Base-by-base conservation (phyloP, 2,797 vertebrate species). In the Thalassophryne amazonica region DNA sequence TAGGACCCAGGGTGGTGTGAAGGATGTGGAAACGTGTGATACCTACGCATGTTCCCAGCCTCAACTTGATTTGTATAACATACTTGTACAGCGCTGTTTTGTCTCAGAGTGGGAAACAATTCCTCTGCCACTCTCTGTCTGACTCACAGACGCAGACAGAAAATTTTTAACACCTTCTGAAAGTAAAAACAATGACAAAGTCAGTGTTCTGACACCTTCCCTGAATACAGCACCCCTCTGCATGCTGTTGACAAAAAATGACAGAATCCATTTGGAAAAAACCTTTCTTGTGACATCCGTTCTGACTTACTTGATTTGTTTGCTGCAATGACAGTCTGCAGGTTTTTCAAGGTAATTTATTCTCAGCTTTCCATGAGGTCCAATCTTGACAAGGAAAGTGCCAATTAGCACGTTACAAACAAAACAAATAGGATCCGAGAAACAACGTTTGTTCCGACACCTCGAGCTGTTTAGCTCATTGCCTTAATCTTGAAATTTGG, bases 101-200 rank as follows among this genome's bases (percentile, higher is more conserved):
- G 70, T 66, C 48, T 47, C 34, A n/a, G 37, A 65, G 57, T 56
- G 64, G 54, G 31, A 11, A 33, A 47, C 56, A 47, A 11, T 33
- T 60, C 47, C 59, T 62, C 58, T 39, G 37, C 32, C 24, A 32
- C 46, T 18, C 36, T 52, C 21, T 58, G 50, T 69, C 41, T n/a
- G n/a, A n/a, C n/a, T 32, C 40, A 59, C 36, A 33, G 53, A 63
- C 55, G 60, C 40, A 32, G 18, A 13, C 22, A 4, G 22, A 31
- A 18, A 55, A 32, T 30, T 54, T 53, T 67, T 71, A 73, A 76
- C 80, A 70, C 65, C 53, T 73, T 42, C 53, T 86, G 81, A 83
- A 32, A 67, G 42, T 29, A 55, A 73, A 73, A 76, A 48, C 17
- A 4, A 61, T 36, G 42, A 71, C 52, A 67, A 63, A 66, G 36